Evolutionary conservation across 2,888 invertebrate genomes (phyloP).

Genomic region (Tachina lurida): DNA sequence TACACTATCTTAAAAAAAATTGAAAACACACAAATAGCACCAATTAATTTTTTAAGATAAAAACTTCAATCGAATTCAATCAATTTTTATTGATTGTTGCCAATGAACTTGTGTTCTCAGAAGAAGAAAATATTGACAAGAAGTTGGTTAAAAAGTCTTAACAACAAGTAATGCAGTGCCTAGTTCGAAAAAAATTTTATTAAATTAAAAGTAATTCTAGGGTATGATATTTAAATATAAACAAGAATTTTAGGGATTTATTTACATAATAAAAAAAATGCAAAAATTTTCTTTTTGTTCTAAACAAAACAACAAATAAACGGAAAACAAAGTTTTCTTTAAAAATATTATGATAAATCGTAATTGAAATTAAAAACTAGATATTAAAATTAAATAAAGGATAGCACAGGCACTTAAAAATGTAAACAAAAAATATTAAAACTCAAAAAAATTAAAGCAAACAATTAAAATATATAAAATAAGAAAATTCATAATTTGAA

Average conservation of each 20-base stretch:
- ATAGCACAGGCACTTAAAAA: conserved; percentile 67
- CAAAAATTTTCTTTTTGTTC: conserved; percentile 31
- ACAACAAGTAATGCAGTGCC: conserved; percentile 67
- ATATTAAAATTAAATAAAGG: conserved; percentile 23
- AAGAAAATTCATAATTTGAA: background rate
- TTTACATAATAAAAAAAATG: background rate
- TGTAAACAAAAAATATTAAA: conserved; percentile 32
- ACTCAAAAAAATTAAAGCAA: conserved; percentile 1
- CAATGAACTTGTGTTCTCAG: background rate
- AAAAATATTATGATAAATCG: conserved; percentile 16
- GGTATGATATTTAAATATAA: conserved; percentile 16
- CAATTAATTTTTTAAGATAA: conserved; percentile 51
- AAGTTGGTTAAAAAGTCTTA: conserved; percentile 49
- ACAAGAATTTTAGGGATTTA: conserved; percentile 61
- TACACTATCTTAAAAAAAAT: background rate
- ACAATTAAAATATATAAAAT: background rate
- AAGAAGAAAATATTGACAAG: conserved; percentile 21
- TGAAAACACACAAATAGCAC: conserved; percentile 40
- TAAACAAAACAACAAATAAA: conserved; percentile 18
- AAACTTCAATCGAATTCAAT: too few relatives aligned
- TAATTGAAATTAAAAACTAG: conserved; percentile 11
- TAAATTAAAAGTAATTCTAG: conserved; percentile 22
- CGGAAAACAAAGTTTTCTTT: conserved; percentile 68
- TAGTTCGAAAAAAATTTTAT: conserved; percentile 51
- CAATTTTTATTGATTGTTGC: background rate